Evolutionary conservation across 2,797 vertebrate species (phyloP).

Genomic region (Centropyge bicolor): DNA sequence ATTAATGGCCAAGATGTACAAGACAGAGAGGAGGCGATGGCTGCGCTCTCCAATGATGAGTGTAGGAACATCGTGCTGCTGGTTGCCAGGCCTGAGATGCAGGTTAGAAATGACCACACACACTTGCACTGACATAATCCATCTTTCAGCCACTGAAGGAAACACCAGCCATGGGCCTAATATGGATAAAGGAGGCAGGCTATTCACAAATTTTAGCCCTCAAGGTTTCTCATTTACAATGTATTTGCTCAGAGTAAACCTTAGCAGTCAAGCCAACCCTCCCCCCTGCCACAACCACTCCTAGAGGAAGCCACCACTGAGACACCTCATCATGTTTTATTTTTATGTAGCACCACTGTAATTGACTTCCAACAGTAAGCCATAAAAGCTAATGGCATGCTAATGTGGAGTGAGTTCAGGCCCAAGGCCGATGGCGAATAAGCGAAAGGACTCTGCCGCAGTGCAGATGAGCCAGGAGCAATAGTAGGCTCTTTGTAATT

Average conservation of each 20-base stretch:
- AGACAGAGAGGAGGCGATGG: conserved; percentile 93
- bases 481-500: conserved; percentile 75
- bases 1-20: conserved; percentile 97
- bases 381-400: conserved; percentile 87
- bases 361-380: conserved; percentile 85
- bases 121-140: background rate
- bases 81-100: conserved; percentile 93
- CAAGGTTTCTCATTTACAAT: conserved; percentile 38
- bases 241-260: conserved; percentile 57
- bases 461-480: conserved; percentile 72
- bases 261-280: conserved; percentile 30
- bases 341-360: conserved; percentile 85
- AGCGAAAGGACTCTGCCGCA: conserved; percentile 69
- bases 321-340: conserved; percentile 83
- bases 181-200: background rate
- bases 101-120: conserved; percentile 83
- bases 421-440: conserved; percentile 74
- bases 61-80: conserved; percentile 92
- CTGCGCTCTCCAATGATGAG: conserved; percentile 91
- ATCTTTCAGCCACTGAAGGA: background rate
- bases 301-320: conserved; percentile 67
- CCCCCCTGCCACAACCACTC: conserved; percentile 34
- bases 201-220: conserved; percentile 21
- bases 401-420: conserved; percentile 84
- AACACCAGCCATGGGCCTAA: background rate